Conservation (phyloP, 2,113 vertebrate genomes). For the Microcebus griseorufus region DNA sequence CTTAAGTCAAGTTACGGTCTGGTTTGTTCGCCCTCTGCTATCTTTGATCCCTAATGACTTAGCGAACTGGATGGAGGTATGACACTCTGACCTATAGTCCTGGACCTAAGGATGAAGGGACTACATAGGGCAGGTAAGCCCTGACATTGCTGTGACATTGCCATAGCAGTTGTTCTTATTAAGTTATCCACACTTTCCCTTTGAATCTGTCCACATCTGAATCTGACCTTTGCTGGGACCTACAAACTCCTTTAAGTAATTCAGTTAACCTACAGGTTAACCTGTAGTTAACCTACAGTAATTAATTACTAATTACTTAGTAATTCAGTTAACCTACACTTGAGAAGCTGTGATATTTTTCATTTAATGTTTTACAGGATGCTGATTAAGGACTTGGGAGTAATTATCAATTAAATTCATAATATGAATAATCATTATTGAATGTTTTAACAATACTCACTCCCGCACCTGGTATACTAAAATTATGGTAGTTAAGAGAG, state of each 20-base stretch:
- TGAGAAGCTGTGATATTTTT: neutral
- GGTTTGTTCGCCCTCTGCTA: neutral
- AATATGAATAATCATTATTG: neutral
- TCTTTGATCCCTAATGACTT: neutral
- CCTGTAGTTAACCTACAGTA: too few species aligned
- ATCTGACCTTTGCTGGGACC: too few species aligned
- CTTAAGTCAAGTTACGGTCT: neutral
- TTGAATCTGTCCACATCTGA: too few species aligned
- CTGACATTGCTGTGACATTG: neutral
- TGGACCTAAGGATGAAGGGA: neutral
- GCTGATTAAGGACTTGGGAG: neutral
- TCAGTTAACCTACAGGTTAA: neutral
- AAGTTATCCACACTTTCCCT: neutral
- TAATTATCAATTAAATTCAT: neutral
- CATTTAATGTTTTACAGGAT: neutral
- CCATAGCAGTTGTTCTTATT: neutral
- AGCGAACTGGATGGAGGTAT: neutral
- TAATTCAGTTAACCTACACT: neutral
- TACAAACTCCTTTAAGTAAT: neutral
- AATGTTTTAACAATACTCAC: neutral
- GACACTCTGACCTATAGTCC: neutral
- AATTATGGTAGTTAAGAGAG: neutral
- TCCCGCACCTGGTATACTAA: neutral
- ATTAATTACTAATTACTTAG: too few species aligned
- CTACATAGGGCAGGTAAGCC: too few species aligned